Percentiles rank a stretch among this genome's conserved stretches.
Conservation (phyloP, 2,797 vertebrate genomes). For the Peromyscus aztecus region DNA sequence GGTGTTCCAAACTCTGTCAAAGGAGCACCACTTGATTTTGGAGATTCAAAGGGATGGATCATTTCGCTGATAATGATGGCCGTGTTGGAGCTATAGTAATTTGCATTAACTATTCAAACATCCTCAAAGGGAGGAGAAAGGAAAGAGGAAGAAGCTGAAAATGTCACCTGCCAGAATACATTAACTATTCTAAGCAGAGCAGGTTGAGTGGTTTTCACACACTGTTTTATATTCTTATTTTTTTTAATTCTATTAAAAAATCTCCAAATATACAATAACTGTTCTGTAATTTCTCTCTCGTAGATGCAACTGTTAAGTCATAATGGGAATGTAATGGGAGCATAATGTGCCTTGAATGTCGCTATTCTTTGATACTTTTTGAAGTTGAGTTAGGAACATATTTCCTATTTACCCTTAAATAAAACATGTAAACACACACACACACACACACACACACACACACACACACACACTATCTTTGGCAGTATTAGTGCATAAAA, state of each 20-base stretch:
- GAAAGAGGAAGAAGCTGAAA: conserved; percentile 64
- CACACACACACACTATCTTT: background rate
- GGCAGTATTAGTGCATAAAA: background rate
- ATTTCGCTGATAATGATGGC: background rate
- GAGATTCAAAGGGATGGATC: background rate
- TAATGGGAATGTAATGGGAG: background rate
- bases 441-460: background rate
- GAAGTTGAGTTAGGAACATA: background rate
- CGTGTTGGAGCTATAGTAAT: accelerated
- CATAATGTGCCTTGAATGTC: background rate
- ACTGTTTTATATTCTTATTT: background rate
- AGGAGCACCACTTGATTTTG: no score
- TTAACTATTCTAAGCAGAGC: background rate
- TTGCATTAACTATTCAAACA: background rate
- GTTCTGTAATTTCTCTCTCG: background rate
- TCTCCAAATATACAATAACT: background rate
- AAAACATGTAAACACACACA: background rate
- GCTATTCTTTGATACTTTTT: background rate
- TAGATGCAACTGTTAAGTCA: background rate
- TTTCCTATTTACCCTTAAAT: background rate
- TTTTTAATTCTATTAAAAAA: conserved; percentile 22
- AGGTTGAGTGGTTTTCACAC: background rate
- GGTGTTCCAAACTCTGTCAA: background rate
- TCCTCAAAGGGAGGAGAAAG: background rate
- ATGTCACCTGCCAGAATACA: conserved; percentile 68